These are phyloP conservation scores for Pocillopora grandis DNA, from an alignment of 92 coral and sea anemone genomes.

Conservation along the genomic window DNA sequence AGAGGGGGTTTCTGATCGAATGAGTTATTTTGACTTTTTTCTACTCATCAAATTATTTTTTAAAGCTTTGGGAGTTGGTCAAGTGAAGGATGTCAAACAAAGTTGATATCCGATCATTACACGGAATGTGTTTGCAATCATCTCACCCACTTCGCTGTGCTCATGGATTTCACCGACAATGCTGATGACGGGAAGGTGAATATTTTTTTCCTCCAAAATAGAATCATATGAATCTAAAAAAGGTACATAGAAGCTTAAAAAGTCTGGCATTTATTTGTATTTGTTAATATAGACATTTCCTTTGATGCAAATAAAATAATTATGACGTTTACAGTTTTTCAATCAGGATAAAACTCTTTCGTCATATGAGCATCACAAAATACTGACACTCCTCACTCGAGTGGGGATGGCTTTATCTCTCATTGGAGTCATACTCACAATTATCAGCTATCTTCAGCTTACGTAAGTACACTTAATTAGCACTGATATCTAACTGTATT, in stretches of 20 bases:
- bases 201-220: neutral
- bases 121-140: constrained; percentile 4
- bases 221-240: neutral
- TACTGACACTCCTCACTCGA: neutral
- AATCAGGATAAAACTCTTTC: no score
- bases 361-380: neutral
- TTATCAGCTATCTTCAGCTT: constrained; percentile 15
- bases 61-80: neutral
- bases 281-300: no score
- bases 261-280: no score
- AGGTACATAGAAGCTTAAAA: no score
- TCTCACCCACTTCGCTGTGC: neutral
- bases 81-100: neutral
- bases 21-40: no score
- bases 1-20: no score
- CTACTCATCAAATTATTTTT: no score
- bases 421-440: neutral
- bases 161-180: neutral
- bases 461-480: neutral
- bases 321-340: no score
- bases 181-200: no score
- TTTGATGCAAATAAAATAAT: no score
- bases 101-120: neutral
- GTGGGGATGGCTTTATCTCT: constrained; percentile 10
- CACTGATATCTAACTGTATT: no score